A percentile compares a stretch with the other conserved stretches of the same genome.
phyloP scores from a whole-genome alignment of 2,797 vertebrate species.

The Parambassis ranga region DNA sequence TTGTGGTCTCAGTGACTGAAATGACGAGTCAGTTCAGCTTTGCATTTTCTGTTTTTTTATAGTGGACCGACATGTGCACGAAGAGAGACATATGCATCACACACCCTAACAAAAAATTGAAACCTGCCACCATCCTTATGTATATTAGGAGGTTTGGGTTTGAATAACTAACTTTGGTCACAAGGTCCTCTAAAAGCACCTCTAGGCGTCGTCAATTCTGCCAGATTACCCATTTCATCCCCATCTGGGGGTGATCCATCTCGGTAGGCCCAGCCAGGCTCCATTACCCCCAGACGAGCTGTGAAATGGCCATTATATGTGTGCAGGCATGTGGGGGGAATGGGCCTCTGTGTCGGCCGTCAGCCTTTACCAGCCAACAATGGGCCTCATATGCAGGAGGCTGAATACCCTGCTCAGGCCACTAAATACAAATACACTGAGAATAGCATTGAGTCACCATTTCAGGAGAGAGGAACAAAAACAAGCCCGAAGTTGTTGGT shows the following conservation, averaged over 20 bases:
- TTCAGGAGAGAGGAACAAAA: conserved; percentile 3
- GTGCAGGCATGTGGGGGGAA: conserved; percentile 71
- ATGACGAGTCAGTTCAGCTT: background rate
- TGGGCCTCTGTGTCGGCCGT: conserved; percentile 51
- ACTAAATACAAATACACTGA: conserved; percentile 48
- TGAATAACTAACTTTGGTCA: conserved; percentile 47
- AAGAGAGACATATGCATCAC: background rate
- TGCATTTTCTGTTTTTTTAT: background rate
- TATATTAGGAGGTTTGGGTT: conserved; percentile 13
- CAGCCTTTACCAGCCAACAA: conserved; percentile 64
- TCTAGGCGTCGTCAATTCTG: conserved; percentile 69
- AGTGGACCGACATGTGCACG: background rate
- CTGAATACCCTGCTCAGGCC: conserved; percentile 45
- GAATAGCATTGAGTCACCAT: conserved; percentile 21
- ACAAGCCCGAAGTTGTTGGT: conserved; percentile 1
- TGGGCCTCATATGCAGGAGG: conserved; percentile 36
- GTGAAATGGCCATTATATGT: conserved; percentile 80
- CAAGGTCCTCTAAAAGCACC: conserved; percentile 53
- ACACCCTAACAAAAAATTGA: background rate
- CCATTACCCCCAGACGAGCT: conserved; percentile 78
- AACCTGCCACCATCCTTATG: no score
- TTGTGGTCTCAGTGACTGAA: conserved; percentile 28
- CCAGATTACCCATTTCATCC: conserved; percentile 78
- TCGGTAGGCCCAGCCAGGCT: conserved; percentile 63
- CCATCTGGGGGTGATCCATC: conserved; percentile 75